Evolutionary conservation across 2,888 invertebrate genomes (phyloP).

Genomic region (Unio delphinus): DNA sequence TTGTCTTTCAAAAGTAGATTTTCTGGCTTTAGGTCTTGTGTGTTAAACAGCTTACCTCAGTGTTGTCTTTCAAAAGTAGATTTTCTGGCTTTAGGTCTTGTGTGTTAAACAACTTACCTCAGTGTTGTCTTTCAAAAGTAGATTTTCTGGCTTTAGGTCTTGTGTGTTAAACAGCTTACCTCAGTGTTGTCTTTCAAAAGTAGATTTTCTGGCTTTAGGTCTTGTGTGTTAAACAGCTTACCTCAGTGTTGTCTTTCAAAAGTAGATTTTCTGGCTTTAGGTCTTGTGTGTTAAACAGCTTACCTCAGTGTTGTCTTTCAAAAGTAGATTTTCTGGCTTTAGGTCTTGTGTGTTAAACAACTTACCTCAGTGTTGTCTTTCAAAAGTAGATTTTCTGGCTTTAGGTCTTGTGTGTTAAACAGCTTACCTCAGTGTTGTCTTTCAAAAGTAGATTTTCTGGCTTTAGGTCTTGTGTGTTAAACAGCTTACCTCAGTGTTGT

Average conservation of each 20-base stretch:
- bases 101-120: conserved; percentile 37
- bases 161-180: no score
- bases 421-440: no score
- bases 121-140: conserved; percentile 59
- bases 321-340: conserved; percentile 66
- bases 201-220: conserved; percentile 67
- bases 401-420: conserved; percentile 54
- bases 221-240: conserved; percentile 35
- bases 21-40: conserved; percentile 66
- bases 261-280: no score
- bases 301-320: conserved; percentile 61
- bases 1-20: conserved; percentile 63
- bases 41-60: no score
- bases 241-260: no score
- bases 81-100: no score
- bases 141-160: conserved; percentile 68
- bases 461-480: no score
- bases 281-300: background rate
- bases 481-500: conserved; percentile 53
- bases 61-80: no score
- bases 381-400: conserved; percentile 66
- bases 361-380: conserved; percentile 59
- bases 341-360: no score
- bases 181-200: conserved; percentile 59
- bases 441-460: no score